A percentile compares a stretch with the other conserved stretches of the same genome.
Evolutionary conservation across 2,888 invertebrate species (phyloP).

Genomic region (Nowickia ferox): DNA sequence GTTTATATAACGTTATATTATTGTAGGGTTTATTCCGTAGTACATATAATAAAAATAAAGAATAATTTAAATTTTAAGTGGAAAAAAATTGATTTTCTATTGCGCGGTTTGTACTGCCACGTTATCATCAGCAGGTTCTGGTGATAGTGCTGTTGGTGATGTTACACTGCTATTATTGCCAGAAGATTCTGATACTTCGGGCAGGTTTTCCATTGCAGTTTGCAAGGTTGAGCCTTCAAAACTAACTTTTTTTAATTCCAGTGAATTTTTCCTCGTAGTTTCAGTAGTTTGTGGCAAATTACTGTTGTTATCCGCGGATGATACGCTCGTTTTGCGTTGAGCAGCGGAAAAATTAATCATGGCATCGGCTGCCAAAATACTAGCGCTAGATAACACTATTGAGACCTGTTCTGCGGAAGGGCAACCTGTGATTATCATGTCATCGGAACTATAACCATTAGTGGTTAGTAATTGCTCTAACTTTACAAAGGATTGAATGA

Average conservation of each 20-base stretch:
- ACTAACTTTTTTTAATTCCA: slow-evolving; percentile 76
- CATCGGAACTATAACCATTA: slow-evolving; percentile 92
- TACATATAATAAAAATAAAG: slow-evolving; percentile 49
- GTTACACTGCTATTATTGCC: slow-evolving; percentile 62
- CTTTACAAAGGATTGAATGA: slow-evolving; percentile 94
- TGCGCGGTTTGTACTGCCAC: not conserved
- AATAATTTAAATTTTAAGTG: slow-evolving; percentile 33
- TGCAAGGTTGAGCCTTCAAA: slow-evolving; percentile 70
- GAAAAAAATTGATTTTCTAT: slow-evolving; percentile 24
- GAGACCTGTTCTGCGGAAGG: slow-evolving; percentile 97
- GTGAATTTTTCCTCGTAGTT: slow-evolving; percentile 55
- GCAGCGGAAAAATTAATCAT: slow-evolving; percentile 79
- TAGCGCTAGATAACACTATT: slow-evolving; percentile 92
- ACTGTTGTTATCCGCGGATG: slow-evolving; percentile 75
- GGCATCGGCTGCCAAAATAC: slow-evolving; percentile 85
- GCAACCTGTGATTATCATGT: slow-evolving; percentile 92
- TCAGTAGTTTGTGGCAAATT: slow-evolving; percentile 55
- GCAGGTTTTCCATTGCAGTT: slow-evolving; percentile 72
- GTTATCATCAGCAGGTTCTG: slow-evolving; percentile 49
- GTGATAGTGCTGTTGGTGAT: slow-evolving; percentile 66
- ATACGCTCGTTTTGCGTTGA: slow-evolving; percentile 78
- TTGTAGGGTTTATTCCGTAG: slow-evolving; percentile 59
- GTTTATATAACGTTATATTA: slow-evolving; percentile 54
- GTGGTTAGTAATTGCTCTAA: slow-evolving; percentile 89
- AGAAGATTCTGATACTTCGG: slow-evolving; percentile 72